Conservation (phyloP, 2,113 vertebrate genomes). For the Heterochromis multidens region DNA sequence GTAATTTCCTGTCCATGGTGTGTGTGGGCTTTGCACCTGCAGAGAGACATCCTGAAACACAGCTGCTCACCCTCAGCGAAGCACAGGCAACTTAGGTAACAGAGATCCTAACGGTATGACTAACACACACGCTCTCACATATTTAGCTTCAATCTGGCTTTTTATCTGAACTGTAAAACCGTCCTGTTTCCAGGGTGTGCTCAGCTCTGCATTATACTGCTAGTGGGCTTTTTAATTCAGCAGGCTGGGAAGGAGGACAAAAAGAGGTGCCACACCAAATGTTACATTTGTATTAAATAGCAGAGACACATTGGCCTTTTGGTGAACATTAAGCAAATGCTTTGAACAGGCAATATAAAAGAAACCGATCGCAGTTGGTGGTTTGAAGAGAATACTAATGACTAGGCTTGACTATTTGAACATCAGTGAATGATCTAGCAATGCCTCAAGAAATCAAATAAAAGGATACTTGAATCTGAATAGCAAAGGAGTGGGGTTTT, state of each 20-base stretch:
- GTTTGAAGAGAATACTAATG: slow-evolving; percentile 37
- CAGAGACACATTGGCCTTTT: slow-evolving; percentile 44
- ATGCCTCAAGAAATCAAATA: slow-evolving; percentile 22
- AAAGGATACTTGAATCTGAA: slow-evolving; percentile 5
- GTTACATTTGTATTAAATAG: slow-evolving; percentile 25
- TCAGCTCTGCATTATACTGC: background rate
- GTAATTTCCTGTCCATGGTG: slow-evolving; percentile 73
- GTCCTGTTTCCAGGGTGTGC: background rate
- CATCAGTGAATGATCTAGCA: background rate
- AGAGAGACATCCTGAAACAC: slow-evolving; percentile 71
- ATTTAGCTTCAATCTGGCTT: slow-evolving; percentile 15
- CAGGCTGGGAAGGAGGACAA: background rate
- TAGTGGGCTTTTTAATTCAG: slow-evolving; percentile 1
- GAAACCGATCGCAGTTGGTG: slow-evolving; percentile 28
- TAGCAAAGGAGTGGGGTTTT: background rate
- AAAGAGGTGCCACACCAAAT: slow-evolving; percentile 32
- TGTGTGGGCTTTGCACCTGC: slow-evolving; percentile 66
- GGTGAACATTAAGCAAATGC: slow-evolving; percentile 52
- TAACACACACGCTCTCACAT: background rate
- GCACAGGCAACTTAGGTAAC: slow-evolving; percentile 19
- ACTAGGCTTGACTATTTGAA: slow-evolving; percentile 14
- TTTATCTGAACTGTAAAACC: slow-evolving; percentile 4
- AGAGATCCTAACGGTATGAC: slow-evolving; percentile 20
- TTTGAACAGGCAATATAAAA: slow-evolving; percentile 24
- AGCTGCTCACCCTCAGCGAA: slow-evolving; percentile 59